Percentiles rank a stretch among this genome's conserved stretches.
These are phyloP conservation scores for Saturnia pavonia DNA, from an alignment of 2,888 invertebrate genomes.

Conservation along the genomic window DNA sequence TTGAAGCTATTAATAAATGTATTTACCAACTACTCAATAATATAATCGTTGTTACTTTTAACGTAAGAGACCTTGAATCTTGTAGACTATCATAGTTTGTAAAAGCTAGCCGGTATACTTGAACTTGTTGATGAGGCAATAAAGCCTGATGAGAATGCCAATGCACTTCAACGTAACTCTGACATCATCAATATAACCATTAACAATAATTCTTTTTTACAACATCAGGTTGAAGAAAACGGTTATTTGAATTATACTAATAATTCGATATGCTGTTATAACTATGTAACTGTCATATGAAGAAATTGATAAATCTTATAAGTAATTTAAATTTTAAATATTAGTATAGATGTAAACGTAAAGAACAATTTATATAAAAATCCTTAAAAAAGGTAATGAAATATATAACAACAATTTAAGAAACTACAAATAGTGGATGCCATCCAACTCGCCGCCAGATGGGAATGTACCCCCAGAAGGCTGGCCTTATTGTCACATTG, in stretches of 20 bases:
- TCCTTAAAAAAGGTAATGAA: too few relatives aligned
- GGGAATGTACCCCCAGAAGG: too few relatives aligned
- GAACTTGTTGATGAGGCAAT: constrained; percentile 20
- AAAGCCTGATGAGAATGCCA: constrained; percentile 16
- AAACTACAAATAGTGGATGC: too few relatives aligned
- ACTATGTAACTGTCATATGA: background rate
- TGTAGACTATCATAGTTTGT: constrained; percentile 16
- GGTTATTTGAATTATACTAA: background rate
- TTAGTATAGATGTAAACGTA: too few relatives aligned
- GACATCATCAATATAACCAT: constrained; percentile 20
- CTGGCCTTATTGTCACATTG: too few relatives aligned
- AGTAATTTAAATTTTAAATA: too few relatives aligned
- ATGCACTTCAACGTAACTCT: constrained; percentile 19
- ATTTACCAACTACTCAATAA: background rate
- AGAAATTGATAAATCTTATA: background rate
- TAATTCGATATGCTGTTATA: background rate
- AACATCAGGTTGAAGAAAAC: background rate
- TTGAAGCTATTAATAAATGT: constrained; percentile 10
- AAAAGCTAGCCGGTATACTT: constrained; percentile 12
- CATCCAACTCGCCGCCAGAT: too few relatives aligned
- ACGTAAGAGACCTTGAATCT: constrained; percentile 17
- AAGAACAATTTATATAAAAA: too few relatives aligned
- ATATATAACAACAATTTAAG: too few relatives aligned
- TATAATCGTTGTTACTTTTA: background rate
- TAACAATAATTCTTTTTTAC: constrained; percentile 16